A percentile compares a stretch with the other conserved stretches of the same genome.
Conservation (phyloP, 2,797 vertebrate genomes). For the Kryptolebias ocellatus region DNA sequence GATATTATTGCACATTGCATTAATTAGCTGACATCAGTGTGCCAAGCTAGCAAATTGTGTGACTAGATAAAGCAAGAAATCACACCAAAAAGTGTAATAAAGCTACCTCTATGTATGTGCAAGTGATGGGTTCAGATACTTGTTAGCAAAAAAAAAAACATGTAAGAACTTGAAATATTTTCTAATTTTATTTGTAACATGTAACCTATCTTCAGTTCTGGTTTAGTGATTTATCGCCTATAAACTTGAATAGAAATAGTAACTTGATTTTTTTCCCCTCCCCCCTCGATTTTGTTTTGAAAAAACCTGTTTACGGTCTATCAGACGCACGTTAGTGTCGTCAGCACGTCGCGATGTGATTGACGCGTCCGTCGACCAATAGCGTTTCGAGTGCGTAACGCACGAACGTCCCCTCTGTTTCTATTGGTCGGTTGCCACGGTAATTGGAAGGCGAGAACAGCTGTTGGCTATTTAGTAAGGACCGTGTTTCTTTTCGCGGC, state of each 20-base stretch:
- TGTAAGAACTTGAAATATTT: slow-evolving; percentile 56
- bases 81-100: slow-evolving; percentile 59
- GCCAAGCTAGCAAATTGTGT: slow-evolving; percentile 48
- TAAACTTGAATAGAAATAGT: slow-evolving; percentile 58
- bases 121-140: slow-evolving; percentile 53
- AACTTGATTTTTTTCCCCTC: slow-evolving; percentile 10
- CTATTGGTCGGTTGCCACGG: slow-evolving; percentile 51
- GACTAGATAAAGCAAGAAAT: slow-evolving; percentile 54
- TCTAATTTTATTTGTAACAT: slow-evolving; percentile 37
- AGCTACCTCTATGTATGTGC: slow-evolving; percentile 67
- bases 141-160: slow-evolving; percentile 38
- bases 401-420: slow-evolving; percentile 24
- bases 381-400: slow-evolving; percentile 6
- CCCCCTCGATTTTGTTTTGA: not conserved
- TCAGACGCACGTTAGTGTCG: not conserved
- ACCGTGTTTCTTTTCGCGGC: slow-evolving; percentile 3
- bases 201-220: slow-evolving; percentile 50
- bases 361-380: not conserved
- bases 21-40: slow-evolving; percentile 50
- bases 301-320: too few species aligned
- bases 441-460: slow-evolving; percentile 57
- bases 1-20: slow-evolving; percentile 45
- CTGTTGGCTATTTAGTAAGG: slow-evolving; percentile 67
- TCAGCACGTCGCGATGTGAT: not conserved
- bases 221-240: slow-evolving; percentile 51